phyloP scores from a whole-genome alignment of 2,888 invertebrate genomes.

The Scaptomyza parva region DNA sequence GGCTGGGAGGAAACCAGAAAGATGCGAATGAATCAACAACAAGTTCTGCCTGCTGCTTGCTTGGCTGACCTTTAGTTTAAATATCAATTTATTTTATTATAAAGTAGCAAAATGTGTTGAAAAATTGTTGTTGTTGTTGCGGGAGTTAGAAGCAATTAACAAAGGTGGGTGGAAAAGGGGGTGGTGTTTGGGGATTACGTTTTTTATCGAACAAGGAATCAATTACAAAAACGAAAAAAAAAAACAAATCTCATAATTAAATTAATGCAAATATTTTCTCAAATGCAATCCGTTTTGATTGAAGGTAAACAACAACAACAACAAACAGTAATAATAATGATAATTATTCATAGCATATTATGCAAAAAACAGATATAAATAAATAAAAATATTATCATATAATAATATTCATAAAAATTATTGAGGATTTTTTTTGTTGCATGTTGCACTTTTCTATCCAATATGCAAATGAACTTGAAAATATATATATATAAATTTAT shows the following conservation, averaged over 20 bases:
- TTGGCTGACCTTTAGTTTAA: slow-evolving; percentile 53
- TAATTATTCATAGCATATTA: background rate
- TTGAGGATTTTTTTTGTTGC: background rate
- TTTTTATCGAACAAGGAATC: slow-evolving; percentile 56
- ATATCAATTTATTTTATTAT: slow-evolving; percentile 49
- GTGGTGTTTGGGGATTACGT: background rate
- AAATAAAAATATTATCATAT: slow-evolving; percentile 12
- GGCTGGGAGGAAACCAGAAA: slow-evolving; percentile 18
- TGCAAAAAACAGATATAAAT: too few species aligned
- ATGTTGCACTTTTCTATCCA: slow-evolving; percentile 1
- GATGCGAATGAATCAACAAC: slow-evolving; percentile 62
- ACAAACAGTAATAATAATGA: slow-evolving; percentile 3
- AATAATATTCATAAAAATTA: slow-evolving; percentile 16
- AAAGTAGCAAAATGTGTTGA: slow-evolving; percentile 3
- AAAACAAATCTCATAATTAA: slow-evolving; percentile 24
- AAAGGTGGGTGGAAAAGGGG: background rate
- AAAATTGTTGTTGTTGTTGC: slow-evolving; percentile 13
- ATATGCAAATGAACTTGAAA: slow-evolving; percentile 63
- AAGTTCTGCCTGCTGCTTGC: slow-evolving; percentile 26
- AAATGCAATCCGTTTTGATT: slow-evolving; percentile 36
- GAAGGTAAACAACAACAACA: slow-evolving; percentile 41
- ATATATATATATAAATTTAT: slow-evolving; percentile 8
- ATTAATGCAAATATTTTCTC: background rate
- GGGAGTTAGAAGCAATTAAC: slow-evolving; percentile 11
- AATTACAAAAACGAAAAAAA: slow-evolving; percentile 34